A percentile compares a stretch with the other conserved stretches of the same genome.
phyloP scores from a whole-genome alignment of 2,113 vertebrate genomes.

The Coptodon rendalli region DNA sequence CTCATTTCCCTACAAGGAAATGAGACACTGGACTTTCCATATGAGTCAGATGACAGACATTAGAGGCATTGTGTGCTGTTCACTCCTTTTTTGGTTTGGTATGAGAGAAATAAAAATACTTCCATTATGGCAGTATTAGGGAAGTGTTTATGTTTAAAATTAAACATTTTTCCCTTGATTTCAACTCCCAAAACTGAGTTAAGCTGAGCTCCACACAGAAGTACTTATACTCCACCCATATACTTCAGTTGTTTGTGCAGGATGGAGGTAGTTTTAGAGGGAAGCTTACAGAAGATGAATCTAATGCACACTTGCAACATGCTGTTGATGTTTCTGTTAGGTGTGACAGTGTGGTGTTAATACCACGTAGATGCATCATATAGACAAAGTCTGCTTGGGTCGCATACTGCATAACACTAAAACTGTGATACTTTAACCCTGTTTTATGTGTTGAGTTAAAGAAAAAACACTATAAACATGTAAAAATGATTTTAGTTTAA shows the following conservation, averaged over 20 bases:
- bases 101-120: fast-evolving
- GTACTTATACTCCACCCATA: background rate
- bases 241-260: background rate
- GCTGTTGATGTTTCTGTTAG: background rate
- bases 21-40: fast-evolving
- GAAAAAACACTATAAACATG: fast-evolving
- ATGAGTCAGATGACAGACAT: background rate
- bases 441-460: background rate
- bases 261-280: background rate
- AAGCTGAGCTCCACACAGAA: background rate
- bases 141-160: background rate
- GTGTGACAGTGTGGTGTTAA: background rate
- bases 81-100: background rate
- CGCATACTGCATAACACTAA: background rate
- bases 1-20: no score
- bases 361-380: background rate
- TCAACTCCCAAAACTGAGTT: fast-evolving
- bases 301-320: background rate
- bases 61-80: background rate
- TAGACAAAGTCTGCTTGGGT: background rate
- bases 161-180: background rate
- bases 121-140: background rate
- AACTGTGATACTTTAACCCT: background rate
- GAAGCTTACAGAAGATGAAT: background rate
- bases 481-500: background rate